Percentiles rank a stretch among this genome's conserved stretches.
Evolutionary conservation across 2,797 vertebrate species (phyloP).

Genomic region (Hoplostethus mediterraneus): DNA sequence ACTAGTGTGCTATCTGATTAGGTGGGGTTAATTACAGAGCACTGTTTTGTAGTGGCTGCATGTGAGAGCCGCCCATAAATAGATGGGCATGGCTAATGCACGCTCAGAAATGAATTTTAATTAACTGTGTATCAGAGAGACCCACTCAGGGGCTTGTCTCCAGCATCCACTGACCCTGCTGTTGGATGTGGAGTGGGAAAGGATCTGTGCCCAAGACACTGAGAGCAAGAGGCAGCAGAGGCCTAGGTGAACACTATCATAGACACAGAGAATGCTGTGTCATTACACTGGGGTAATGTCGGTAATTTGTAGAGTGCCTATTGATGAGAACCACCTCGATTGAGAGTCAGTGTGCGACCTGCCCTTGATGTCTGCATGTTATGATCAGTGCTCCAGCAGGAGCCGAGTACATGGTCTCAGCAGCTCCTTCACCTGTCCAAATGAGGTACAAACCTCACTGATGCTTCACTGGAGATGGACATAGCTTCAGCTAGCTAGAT

Average conservation of each 20-base stretch:
- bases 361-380: constrained; percentile 35
- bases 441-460: constrained; percentile 5
- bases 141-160: constrained; percentile 78
- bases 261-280: constrained; percentile 47
- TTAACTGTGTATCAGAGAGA: constrained; percentile 82
- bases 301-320: constrained; percentile 52
- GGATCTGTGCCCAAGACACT: constrained; percentile 67
- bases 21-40: constrained; percentile 89
- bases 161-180: constrained; percentile 75
- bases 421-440: constrained; percentile 9
- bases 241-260: constrained; percentile 46
- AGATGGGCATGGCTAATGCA: constrained; percentile 86
- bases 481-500: constrained; percentile 3
- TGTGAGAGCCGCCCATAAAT: constrained; percentile 86
- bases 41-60: constrained; percentile 87
- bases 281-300: constrained; percentile 59
- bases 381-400: constrained; percentile 24
- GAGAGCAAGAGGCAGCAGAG: constrained; percentile 46
- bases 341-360: constrained; percentile 45
- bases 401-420: constrained; percentile 16
- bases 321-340: constrained; percentile 55
- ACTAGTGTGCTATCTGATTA: constrained; percentile 87
- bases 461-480: constrained; percentile 23
- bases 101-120: constrained; percentile 88
- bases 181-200: constrained; percentile 65